phyloP scores from a whole-genome alignment of 2,113 vertebrate genomes.

The Coryphaenoides rupestris region DNA sequence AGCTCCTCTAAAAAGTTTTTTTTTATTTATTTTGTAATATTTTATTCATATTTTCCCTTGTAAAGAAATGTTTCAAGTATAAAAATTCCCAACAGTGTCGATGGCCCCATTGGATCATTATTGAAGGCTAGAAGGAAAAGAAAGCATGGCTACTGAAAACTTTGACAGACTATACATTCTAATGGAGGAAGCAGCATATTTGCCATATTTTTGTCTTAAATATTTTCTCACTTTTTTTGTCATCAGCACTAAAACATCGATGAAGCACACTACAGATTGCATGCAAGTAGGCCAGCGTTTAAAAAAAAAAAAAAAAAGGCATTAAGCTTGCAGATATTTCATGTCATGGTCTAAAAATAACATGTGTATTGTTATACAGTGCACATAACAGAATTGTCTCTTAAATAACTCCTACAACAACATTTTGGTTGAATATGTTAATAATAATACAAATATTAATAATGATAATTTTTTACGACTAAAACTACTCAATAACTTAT shows the following conservation, averaged over 20 bases:
- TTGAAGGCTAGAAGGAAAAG: slow-evolving; percentile 81
- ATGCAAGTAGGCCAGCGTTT: slow-evolving; percentile 72
- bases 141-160: too few relatives aligned
- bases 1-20: slow-evolving; percentile 85
- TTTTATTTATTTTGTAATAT: slow-evolving; percentile 68
- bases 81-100: slow-evolving; percentile 98
- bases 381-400: slow-evolving; percentile 86
- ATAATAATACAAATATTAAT: too few relatives aligned
- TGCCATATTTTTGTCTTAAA: slow-evolving; percentile 59
- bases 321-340: slow-evolving; percentile 77
- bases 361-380: slow-evolving; percentile 83
- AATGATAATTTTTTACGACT: slow-evolving; percentile 84
- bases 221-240: slow-evolving; percentile 33
- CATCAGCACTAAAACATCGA: slow-evolving; percentile 73
- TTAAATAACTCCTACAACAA: slow-evolving; percentile 96
- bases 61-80: slow-evolving; percentile 99
- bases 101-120: slow-evolving; percentile 90
- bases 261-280: slow-evolving; percentile 67
- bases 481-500: slow-evolving; percentile 98
- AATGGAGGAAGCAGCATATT: slow-evolving; percentile 90
- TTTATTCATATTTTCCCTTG: slow-evolving; percentile 96
- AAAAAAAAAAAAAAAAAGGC: slow-evolving; percentile 77
- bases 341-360: slow-evolving; percentile 81
- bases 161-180: slow-evolving; percentile 80
- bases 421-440: slow-evolving; percentile 97